Evolutionary conservation across 2,888 invertebrate genomes (phyloP).

Genomic region (Polietes domitor): DNA sequence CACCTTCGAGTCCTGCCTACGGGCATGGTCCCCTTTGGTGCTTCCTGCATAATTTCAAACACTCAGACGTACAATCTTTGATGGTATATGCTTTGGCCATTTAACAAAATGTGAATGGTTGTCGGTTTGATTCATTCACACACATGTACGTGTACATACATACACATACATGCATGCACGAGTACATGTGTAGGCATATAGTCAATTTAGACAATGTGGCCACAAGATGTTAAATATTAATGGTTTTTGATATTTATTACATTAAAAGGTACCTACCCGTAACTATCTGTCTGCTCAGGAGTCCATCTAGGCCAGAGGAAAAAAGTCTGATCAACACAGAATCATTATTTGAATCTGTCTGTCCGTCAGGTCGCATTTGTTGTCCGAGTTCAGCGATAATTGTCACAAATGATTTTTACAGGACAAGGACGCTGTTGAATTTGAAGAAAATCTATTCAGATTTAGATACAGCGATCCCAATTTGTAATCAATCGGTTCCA

Average conservation of each 20-base stretch:
- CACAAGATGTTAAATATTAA: constrained; percentile 61
- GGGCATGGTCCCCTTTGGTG: neutral
- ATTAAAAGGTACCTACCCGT: constrained; percentile 36
- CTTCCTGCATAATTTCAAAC: neutral
- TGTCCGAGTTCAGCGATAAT: no score
- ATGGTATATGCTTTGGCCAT: neutral
- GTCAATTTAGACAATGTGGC: constrained; percentile 58
- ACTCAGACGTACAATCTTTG: neutral
- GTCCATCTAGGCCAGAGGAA: neutral
- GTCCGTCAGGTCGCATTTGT: no score
- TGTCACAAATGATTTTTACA: no score
- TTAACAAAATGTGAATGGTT: neutral
- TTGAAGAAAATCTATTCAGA: no score
- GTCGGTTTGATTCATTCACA: neutral
- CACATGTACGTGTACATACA: neutral
- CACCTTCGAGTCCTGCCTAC: no score
- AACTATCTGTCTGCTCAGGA: neutral
- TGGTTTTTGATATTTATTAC: constrained; percentile 48
- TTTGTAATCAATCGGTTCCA: no score
- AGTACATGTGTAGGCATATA: constrained; percentile 20
- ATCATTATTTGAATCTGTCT: no score
- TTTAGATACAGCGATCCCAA: no score
- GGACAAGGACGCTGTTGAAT: no score
- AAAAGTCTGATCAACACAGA: neutral
- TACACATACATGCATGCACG: neutral